Evolutionary conservation across 1,140 invertebrate genomes (phyloP), one percentile per base, ranked within the genome.

Genomic region (Drosophila punjabiensis): DNA sequence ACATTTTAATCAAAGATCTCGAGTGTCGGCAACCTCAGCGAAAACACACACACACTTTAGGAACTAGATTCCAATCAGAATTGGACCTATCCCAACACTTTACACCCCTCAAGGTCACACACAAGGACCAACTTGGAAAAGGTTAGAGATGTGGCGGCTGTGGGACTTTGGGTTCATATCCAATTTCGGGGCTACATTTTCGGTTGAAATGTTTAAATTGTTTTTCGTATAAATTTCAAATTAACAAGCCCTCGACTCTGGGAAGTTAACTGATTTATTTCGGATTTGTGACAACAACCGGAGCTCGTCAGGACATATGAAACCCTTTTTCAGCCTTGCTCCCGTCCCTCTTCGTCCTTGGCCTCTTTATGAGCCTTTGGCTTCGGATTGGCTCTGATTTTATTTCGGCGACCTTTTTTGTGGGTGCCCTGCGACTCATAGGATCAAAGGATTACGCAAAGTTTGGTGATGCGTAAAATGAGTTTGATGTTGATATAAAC

Each of bases 401-500:
- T 52, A 62, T 69, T 58, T 69, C 48, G 53, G 53, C 61, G 67
- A 79, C 77, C 77, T 81, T 79, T 69, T 71, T 70, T 62, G 56
- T 61, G 32, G 64, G 47, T 74, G 59, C 56, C 66, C 60, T 82
- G 73, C 75, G 50, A 63, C 78, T 74, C 82, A 74, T 89, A 77
- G 85, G 85, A 90, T 90, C 86, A 90, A 90, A 90, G 86, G 86
- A 86, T 90, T 90, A 90, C 82, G 82, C 70, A 89, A 89, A 90
- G 86, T 90, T 90, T 81, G 82, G 79, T 90, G 86, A 90, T 90
- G 86, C 86, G 86, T 86, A 90, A 90, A 90, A 90, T 90, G 86
- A 90, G 86, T 90, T 90, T 90, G 87, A 90, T 90, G 86, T 86
- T 86, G 86, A 90, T 90, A 91, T 90, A 90, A 90, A 90, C 86